Evolutionary conservation across 64 coral and sea anemone species (phyloP), one percentile per base, ranked within the genome.

Genomic region (Pachyseris speciosa): DNA sequence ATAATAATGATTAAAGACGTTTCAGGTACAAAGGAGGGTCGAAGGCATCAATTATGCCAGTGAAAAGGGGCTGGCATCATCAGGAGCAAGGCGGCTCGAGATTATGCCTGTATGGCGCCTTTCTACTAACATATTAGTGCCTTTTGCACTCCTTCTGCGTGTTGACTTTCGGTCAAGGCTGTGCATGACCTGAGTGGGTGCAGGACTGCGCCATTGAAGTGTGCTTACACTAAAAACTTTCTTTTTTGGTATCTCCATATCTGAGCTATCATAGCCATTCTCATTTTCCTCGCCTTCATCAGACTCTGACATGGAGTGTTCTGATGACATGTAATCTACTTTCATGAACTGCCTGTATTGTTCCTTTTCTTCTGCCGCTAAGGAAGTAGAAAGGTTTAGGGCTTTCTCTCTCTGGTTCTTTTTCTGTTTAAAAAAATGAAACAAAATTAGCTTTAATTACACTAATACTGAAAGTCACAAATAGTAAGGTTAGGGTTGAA

Each of bases 351-450:
- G 1, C 41, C 11, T 26, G 39, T 74, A 47, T 11, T 16, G 4
- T 2, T 74, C 71, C 2, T 74, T 74, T 26, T 74, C 71, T 12
- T 74, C 71, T 45, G 39, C 39, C 9, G 40, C 13, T 9, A 74
- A 45, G 19, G 71, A 74, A 13, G 71, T 74, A 1, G 71, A 74
- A 6, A 45, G 19, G 3, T 74, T 26, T 6, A 74, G 41, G 12
- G 38, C 71, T 47, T 74, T 74, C 24, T 28, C 9, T 74, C 71
- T 45, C 22, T 74, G 20, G 71, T 45, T 74, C 39, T 74, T 74
- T 74, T 74, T 74, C 71, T 74, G 71, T 74, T 7, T 47, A 27
- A 20, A 47, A 47, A 45, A 64, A 24, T 28, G 2, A 0, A 64
- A 4, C 9, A 37, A 31, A 33, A 34, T 68, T 33, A 33, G 15